Conservation (phyloP, 1,140 invertebrate genomes). For the Panonychus citri region DNA sequence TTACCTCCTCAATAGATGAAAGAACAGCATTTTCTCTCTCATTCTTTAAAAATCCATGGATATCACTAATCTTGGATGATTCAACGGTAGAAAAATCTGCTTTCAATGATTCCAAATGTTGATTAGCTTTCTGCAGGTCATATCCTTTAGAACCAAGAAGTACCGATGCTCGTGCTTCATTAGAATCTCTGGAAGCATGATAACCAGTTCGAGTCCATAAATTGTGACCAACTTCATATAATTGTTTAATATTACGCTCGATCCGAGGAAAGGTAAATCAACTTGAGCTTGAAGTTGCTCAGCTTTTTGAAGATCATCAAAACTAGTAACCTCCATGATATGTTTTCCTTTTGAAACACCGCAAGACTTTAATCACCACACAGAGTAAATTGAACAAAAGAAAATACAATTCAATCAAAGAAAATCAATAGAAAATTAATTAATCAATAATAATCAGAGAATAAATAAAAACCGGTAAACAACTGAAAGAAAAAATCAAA, state of each 20-base stretch:
- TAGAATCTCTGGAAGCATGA: conserved; percentile 32
- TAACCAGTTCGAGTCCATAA: conserved; percentile 58
- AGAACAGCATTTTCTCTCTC: conserved; percentile 81
- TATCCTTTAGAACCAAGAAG: conserved; percentile 72
- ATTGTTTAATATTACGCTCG: conserved; percentile 66
- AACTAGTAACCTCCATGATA: conserved; percentile 19
- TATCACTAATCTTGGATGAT: conserved; percentile 51
- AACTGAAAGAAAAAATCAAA: too few species aligned
- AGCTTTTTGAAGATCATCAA: conserved; percentile 64
- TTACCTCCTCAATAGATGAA: conserved; percentile 70
- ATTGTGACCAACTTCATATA: conserved; percentile 70
- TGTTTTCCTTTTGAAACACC: too few species aligned
- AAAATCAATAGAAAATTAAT: too few species aligned
- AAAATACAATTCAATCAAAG: too few species aligned
- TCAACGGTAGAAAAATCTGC: conserved; percentile 31
- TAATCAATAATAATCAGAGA: too few species aligned
- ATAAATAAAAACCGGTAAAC: too few species aligned
- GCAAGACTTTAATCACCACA: too few species aligned
- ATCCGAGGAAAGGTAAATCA: conserved; percentile 48
- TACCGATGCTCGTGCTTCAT: conserved; percentile 79
- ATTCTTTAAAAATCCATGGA: conserved; percentile 56
- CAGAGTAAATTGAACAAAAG: too few species aligned
- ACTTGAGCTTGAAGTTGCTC: conserved; percentile 69
- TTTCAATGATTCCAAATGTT: conserved; percentile 66
- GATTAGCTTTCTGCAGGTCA: conserved; percentile 68